Base-by-base conservation (phyloP, 2,113 vertebrate species). In the Stercorarius parasiticus region DNA sequence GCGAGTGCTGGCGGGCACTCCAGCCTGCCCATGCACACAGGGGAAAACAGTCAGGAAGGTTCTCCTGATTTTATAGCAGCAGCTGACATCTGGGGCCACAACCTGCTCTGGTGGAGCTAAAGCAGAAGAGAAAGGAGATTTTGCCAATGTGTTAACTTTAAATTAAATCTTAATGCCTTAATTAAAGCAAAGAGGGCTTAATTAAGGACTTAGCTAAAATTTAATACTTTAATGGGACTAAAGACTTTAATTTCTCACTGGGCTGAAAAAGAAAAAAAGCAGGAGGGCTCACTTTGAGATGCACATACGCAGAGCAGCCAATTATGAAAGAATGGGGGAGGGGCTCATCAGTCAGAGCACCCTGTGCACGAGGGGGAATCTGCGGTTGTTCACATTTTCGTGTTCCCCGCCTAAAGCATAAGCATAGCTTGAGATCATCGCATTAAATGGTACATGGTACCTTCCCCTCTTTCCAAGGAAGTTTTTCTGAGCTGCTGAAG, bases 181-280 rank as follows among this genome's bases (percentile, higher is more conserved):
- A 97, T 97, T 95, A 96, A 96, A 92, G 93, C 45, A 91, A 88
- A 72, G 61, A 97, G 76, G 55, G 94, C 91, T 96, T 97, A 97
- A 97, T 96, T 97, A 97, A 95, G 90, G 96, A 95, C 84, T 98
- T 97, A 97, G 40, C 88, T 86, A 95, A 96, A 97, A 96, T 97
- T 97, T 97, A 97, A 97, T 96, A 97, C 97, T 95, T 97, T 98
- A 98, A 97, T 98, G 95, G 86, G 96, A 94, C 93, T 91, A 96
- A 97, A 97, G 84, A 97, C 96, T 97, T 97, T 96, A 97, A 97
- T 93, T 95, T 96, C 89, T 96, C 92, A 88, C 64, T 22, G 27
- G 49, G 71, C 56, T 95, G 89, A 79, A 90, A 86, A 94, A 53
- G 58, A 88, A 95, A 71, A 64, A 93, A 74, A 91, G 40, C n/a